These are phyloP conservation scores for Coracopsis vasa DNA, from an alignment of 2,113 vertebrate genomes.

Conservation along the genomic window DNA sequence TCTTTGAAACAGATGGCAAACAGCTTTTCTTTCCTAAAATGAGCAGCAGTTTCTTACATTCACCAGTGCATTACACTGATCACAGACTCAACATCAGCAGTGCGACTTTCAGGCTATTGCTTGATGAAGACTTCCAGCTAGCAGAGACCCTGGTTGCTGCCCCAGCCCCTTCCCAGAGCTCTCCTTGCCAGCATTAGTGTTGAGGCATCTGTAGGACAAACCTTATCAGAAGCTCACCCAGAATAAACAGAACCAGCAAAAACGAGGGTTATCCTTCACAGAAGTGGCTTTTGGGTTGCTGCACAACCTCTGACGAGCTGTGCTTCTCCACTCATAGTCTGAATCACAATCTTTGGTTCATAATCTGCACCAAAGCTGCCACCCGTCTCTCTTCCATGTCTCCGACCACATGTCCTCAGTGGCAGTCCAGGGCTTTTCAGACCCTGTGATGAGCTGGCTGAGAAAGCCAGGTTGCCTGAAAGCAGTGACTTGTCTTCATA, in stretches of 20 bases:
- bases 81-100: neutral
- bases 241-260: neutral
- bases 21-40: neutral
- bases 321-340: neutral
- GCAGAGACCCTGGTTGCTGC: neutral
- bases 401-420: rapidly evolving
- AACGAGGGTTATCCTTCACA: neutral
- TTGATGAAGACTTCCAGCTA: neutral
- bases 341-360: neutral
- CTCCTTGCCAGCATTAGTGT: neutral
- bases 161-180: neutral
- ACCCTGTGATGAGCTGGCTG: neutral
- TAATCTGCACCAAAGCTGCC: neutral
- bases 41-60: neutral
- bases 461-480: neutral
- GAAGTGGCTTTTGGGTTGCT: neutral
- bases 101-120: neutral
- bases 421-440: neutral
- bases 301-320: neutral
- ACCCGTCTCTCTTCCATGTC: neutral
- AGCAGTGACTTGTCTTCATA: neutral
- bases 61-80: neutral
- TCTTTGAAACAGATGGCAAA: neutral
- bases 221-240: neutral
- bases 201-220: neutral